These are phyloP conservation scores for Plumapathes pennacea DNA, from an alignment of 92 coral and sea anemone genomes.

Conservation along the genomic window DNA sequence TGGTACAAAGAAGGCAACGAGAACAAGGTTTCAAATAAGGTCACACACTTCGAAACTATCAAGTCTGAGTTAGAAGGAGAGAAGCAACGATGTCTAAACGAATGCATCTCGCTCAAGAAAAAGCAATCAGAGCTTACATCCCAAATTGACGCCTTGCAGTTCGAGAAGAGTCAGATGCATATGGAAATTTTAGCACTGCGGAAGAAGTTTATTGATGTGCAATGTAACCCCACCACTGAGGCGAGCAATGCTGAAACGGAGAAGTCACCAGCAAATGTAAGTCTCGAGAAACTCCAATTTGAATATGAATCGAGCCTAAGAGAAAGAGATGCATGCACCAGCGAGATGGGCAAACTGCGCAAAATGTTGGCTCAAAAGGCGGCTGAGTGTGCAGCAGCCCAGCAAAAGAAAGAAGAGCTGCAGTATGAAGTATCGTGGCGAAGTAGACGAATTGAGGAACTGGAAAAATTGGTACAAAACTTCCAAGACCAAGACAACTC, in stretches of 20 bases:
- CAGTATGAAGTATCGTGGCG: constrained; percentile 42
- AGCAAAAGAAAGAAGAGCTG: constrained; percentile 15
- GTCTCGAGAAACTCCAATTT: constrained; percentile 11
- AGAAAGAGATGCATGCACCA: constrained; percentile 19
- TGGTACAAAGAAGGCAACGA: too few species aligned
- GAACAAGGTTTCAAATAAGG: too few species aligned
- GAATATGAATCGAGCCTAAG: constrained; percentile 10
- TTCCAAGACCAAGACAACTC: constrained; percentile 1
- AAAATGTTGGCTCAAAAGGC: constrained; percentile 14
- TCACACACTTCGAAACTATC: constrained; percentile 59
- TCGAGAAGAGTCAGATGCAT: constrained; percentile 47
- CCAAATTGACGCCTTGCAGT: constrained; percentile 50
- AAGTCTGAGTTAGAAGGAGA: constrained; percentile 53
- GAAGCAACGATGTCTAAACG: constrained; percentile 40
- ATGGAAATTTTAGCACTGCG: constrained; percentile 37
- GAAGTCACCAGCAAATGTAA: neutral
- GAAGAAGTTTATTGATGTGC: constrained; percentile 13
- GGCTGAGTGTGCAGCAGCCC: constrained; percentile 15
- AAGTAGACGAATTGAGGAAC: constrained; percentile 37
- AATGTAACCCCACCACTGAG: neutral
- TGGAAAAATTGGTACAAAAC: constrained; percentile 21
- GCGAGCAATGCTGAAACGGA: constrained; percentile 6
- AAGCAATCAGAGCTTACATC: constrained; percentile 45
- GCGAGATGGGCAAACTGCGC: constrained; percentile 19
- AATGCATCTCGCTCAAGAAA: constrained; percentile 42